These are phyloP conservation scores for Drosophila prostipennis DNA, from an alignment of 2,888 invertebrate genomes.

Conservation along the genomic window DNA sequence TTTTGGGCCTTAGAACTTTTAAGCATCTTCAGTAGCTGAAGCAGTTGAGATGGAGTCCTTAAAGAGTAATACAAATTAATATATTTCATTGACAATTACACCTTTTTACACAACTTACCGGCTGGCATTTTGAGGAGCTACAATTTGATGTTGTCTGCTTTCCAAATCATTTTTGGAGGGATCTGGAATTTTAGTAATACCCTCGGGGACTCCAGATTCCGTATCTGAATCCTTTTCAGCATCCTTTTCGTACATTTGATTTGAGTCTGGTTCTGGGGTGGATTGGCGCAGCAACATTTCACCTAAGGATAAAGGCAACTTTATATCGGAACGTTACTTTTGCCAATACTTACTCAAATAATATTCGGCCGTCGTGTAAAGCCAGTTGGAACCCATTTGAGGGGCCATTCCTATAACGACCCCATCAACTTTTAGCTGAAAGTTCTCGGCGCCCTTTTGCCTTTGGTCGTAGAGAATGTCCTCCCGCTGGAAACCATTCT, in stretches of 20 bases:
- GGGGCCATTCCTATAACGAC: slow-evolving; percentile 73
- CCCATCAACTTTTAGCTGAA: slow-evolving; percentile 87
- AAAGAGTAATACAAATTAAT: background rate
- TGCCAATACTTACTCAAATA: slow-evolving; percentile 49
- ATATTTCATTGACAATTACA: background rate
- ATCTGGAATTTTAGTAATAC: slow-evolving; percentile 49
- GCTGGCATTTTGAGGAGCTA: slow-evolving; percentile 30
- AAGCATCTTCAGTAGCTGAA: slow-evolving; percentile 63
- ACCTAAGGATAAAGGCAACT: slow-evolving; percentile 11
- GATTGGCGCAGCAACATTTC: slow-evolving; percentile 43
- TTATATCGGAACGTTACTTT: background rate
- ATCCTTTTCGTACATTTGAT: slow-evolving; percentile 36
- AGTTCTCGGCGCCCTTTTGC: slow-evolving; percentile 91
- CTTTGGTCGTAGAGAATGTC: slow-evolving; percentile 88
- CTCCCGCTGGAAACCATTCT: slow-evolving; percentile 78
- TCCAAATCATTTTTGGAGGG: slow-evolving; percentile 57
- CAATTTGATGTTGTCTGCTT: slow-evolving; percentile 56
- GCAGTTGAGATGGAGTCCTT: slow-evolving; percentile 61
- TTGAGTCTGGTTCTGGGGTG: slow-evolving; percentile 29
- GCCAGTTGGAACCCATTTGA: slow-evolving; percentile 40
- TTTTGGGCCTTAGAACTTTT: slow-evolving; percentile 43
- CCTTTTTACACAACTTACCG: slow-evolving; percentile 44
- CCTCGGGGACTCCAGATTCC: slow-evolving; percentile 13
- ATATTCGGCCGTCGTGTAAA: slow-evolving; percentile 55
- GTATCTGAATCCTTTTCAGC: slow-evolving; percentile 7